Evolutionary conservation across 2,797 vertebrate species (phyloP), one percentile per base, ranked within the genome.

Genomic region (Anabas testudineus): DNA sequence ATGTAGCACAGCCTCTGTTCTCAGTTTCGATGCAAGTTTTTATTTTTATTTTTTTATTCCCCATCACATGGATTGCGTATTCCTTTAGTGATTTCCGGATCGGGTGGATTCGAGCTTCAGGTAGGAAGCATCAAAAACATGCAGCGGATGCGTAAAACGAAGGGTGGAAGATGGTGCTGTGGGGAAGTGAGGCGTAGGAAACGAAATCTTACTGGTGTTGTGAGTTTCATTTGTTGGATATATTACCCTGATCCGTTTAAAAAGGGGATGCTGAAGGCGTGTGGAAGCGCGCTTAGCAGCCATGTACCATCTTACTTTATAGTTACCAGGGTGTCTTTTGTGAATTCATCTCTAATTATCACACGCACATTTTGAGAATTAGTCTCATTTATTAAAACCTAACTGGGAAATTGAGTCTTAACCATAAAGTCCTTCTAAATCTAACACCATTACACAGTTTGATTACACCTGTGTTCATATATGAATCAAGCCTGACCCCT

Each of bases 81-180:
- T 12, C 32, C 39, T 19, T 66, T 72, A 47, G 47, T 58, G 41
- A 69, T 70, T 55, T 72, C 59, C 26, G 53, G 61, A 68, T 55
- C 52, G 34, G 12, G 42, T n/a, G 15, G 71, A 64, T 55, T 19
- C 39, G 6, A 47, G 53, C 76, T n/a, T 22, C 82, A 79, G 89
- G 88, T 88, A 76, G 47, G 85, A 68, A n/a, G 48, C 30, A 1
- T 60, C 26, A 32, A 16, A 54, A 26, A 48, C 45, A 1, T 24
- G 14, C 30, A 18, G 10, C 26, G 15, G 16, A 10, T 37, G 41
- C 21, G 34, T 26, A 21, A 53, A 28, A 30, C 42, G n/a, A n/a
- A n/a, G n/a, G n/a, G n/a, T n/a, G n/a, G n/a, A n/a, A n/a, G n/a
- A n/a, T n/a, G n/a, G n/a, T n/a, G n/a, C n/a, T n/a, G n/a, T n/a